These are phyloP conservation scores for Leucoraja ocellata DNA, from an alignment of 2,797 vertebrate genomes.

Conservation along the genomic window DNA sequence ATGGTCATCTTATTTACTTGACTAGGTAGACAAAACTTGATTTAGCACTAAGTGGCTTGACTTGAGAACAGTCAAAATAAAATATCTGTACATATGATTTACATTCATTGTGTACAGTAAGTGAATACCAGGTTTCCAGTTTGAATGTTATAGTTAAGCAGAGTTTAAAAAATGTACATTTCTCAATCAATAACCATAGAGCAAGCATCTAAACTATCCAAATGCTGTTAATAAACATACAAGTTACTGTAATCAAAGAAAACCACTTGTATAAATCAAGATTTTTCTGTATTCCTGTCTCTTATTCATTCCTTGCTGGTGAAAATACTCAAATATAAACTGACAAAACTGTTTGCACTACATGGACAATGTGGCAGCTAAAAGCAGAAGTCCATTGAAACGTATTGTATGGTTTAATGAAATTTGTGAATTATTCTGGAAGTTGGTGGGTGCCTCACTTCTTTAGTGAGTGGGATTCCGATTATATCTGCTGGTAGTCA, in stretches of 20 bases:
- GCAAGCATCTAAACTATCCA: not conserved
- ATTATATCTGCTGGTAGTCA: not conserved
- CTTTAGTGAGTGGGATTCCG: not conserved
- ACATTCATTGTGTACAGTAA: not conserved
- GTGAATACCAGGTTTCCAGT: not conserved
- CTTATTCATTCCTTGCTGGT: not conserved
- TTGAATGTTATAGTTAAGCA: not conserved
- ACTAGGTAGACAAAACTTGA: not conserved
- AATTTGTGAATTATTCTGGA: not conserved
- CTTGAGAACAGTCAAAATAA: not conserved
- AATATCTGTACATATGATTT: not conserved
- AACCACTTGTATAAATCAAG: constrained; percentile 34
- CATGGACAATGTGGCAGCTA: constrained; percentile 26
- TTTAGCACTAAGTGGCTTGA: constrained; percentile 5
- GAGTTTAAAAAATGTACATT: not conserved
- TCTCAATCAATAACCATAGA: not conserved
- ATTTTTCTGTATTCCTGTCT: not conserved
- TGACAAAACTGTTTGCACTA: constrained; percentile 18
- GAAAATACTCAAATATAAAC: not conserved
- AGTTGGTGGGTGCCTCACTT: not conserved
- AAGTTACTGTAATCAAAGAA: not conserved
- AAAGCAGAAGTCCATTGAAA: constrained; percentile 35
- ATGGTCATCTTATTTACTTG: not conserved
- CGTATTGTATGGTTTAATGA: not conserved
- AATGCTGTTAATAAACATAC: not conserved